A percentile compares a stretch with the other conserved stretches of the same genome.
Conservation (phyloP, 2,797 vertebrate genomes). For the Vultur gryphus region DNA sequence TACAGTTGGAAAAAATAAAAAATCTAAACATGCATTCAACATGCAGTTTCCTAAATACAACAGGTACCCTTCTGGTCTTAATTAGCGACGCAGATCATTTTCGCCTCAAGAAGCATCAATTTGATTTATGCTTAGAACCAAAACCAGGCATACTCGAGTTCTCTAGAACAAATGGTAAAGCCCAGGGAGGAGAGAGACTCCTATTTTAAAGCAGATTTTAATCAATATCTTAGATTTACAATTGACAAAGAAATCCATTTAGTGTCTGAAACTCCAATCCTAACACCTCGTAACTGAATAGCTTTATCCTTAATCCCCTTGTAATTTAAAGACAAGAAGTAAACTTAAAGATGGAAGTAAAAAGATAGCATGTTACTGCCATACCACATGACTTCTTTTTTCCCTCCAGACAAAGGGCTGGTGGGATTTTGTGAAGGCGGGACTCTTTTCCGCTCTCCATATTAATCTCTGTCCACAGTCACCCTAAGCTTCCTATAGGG, state of each 20-base stretch:
- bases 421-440: not conserved
- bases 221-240: not conserved
- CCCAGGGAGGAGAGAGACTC: rapidly evolving
- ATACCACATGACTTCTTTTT: not conserved
- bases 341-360: not conserved
- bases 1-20: not conserved
- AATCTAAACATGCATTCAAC: not conserved
- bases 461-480: not conserved
- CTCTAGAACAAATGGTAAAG: not conserved
- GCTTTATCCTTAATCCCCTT: not conserved
- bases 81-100: not conserved
- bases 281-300: not conserved
- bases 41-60: not conserved
- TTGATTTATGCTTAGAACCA: not conserved
- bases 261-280: not conserved
- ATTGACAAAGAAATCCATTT: not conserved
- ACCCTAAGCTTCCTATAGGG: not conserved
- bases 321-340: not conserved
- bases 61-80: not conserved
- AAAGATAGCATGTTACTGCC: not conserved
- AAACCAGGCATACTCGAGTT: not conserved
- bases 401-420: not conserved
- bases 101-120: not conserved
- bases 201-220: not conserved
- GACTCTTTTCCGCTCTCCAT: not conserved